phyloP scores from a whole-genome alignment of 2,797 vertebrate genomes.

The Siniperca obscura region DNA sequence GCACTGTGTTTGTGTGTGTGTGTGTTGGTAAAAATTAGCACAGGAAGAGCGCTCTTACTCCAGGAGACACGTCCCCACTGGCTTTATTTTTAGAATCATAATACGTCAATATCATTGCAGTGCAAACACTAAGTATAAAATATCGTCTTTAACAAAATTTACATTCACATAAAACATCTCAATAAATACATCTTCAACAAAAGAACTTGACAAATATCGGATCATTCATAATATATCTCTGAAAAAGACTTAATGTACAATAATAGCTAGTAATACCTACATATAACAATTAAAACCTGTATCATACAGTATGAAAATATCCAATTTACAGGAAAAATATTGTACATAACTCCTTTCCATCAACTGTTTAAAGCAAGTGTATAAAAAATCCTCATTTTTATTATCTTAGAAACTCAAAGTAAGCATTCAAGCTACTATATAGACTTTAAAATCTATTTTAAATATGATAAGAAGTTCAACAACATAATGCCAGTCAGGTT shows the following conservation, averaged over 20 bases:
- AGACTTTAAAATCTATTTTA: constrained; percentile 61
- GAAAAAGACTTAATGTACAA: constrained; percentile 78
- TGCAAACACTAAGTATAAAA: constrained; percentile 89
- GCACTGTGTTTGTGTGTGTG: constrained; percentile 28
- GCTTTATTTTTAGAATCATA: constrained; percentile 76
- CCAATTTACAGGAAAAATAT: constrained; percentile 85
- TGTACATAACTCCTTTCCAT: constrained; percentile 72
- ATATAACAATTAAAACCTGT: constrained; percentile 84
- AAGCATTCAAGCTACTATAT: constrained; percentile 59
- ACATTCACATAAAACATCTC: constrained; percentile 87
- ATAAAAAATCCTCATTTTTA: constrained; percentile 79
- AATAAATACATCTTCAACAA: constrained; percentile 84
- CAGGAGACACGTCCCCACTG: constrained; percentile 51
- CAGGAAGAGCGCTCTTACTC: constrained; percentile 45
- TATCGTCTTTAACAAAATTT: constrained; percentile 86
- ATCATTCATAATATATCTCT: constrained; percentile 82
- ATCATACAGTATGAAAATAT: constrained; percentile 88
- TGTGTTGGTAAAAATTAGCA: constrained; percentile 36
- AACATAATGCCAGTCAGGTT: constrained; percentile 45
- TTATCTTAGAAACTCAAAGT: constrained; percentile 69
- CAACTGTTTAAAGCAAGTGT: constrained; percentile 71
- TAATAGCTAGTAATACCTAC: constrained; percentile 78
- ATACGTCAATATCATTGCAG: constrained; percentile 81
- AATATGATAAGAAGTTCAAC: constrained; percentile 55
- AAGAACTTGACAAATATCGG: constrained; percentile 81